phyloP scores from a whole-genome alignment of 2,888 invertebrate genomes.

The Andrena camellia region DNA sequence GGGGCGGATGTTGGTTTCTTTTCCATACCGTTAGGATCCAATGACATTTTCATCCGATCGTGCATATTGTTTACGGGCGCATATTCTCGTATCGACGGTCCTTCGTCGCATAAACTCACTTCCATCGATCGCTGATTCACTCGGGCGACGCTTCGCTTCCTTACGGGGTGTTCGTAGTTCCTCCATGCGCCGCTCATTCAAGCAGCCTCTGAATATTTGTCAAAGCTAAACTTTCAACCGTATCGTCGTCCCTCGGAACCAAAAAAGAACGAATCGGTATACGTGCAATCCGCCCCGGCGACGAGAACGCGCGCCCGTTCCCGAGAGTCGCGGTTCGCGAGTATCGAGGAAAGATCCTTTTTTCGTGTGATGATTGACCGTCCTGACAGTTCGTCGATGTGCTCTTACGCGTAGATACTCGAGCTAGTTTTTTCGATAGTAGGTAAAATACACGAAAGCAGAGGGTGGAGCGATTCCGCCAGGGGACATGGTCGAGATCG shows the following conservation, averaged over 20 bases:
- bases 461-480: constrained; percentile 27
- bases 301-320: constrained; percentile 59
- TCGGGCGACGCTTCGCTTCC: background rate
- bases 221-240: background rate
- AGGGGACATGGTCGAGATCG: constrained; percentile 32
- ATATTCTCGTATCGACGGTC: background rate
- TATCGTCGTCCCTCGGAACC: background rate
- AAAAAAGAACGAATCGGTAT: background rate
- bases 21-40: background rate
- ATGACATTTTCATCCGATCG: background rate
- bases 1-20: constrained; percentile 50
- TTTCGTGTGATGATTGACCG: constrained; percentile 74
- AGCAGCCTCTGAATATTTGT: no score
- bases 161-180: background rate
- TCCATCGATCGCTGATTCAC: background rate
- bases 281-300: constrained; percentile 52
- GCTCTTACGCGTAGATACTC: constrained; percentile 72
- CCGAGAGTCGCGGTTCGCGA: constrained; percentile 68
- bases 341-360: constrained; percentile 52
- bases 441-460: constrained; percentile 52
- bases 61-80: background rate
- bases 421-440: constrained; percentile 66
- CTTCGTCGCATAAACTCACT: background rate
- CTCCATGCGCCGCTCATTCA: no score
- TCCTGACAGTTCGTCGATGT: constrained; percentile 74